phyloP scores from a whole-genome alignment of 2,113 vertebrate species.

The Phaethon lepturus region DNA sequence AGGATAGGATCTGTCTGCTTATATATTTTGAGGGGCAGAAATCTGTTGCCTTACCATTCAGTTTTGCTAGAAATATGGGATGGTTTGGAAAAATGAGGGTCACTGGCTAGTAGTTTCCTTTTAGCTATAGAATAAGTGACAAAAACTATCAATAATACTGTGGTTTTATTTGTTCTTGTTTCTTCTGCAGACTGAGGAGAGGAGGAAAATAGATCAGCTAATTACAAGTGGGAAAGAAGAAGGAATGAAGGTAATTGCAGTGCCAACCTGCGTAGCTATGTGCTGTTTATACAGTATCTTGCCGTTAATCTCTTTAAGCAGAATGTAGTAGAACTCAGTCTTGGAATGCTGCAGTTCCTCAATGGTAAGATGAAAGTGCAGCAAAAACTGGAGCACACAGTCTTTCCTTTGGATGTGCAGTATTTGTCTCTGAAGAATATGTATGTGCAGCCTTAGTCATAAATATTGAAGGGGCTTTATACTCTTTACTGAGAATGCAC shows the following conservation, averaged over 20 bases:
- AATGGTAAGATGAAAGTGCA: not conserved
- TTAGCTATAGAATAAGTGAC: not conserved
- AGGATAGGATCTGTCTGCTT: not conserved
- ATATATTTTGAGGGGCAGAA: not conserved
- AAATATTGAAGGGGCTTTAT: not conserved
- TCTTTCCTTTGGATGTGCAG: not conserved
- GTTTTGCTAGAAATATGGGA: not conserved
- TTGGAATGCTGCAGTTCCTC: not conserved
- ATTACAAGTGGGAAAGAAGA: conserved; percentile 89
- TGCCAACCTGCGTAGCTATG: not conserved
- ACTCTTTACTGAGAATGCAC: not conserved
- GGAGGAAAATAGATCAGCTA: conserved; percentile 86
- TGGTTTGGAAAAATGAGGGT: not conserved
- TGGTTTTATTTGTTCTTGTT: conserved; percentile 4
- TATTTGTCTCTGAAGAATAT: not conserved
- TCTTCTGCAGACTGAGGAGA: conserved; percentile 85
- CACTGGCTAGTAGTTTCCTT: not conserved
- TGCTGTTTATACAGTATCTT: not conserved
- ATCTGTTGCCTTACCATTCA: not conserved
- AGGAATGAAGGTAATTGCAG: conserved; percentile 87
- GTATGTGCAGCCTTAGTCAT: not conserved
- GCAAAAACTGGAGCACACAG: not conserved
- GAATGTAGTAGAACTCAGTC: not conserved
- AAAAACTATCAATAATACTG: not conserved
- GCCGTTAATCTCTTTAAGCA: not conserved